These are phyloP conservation scores for Bothrops alternatus DNA, from an alignment of 2,797 vertebrate genomes.

Conservation along the genomic window DNA sequence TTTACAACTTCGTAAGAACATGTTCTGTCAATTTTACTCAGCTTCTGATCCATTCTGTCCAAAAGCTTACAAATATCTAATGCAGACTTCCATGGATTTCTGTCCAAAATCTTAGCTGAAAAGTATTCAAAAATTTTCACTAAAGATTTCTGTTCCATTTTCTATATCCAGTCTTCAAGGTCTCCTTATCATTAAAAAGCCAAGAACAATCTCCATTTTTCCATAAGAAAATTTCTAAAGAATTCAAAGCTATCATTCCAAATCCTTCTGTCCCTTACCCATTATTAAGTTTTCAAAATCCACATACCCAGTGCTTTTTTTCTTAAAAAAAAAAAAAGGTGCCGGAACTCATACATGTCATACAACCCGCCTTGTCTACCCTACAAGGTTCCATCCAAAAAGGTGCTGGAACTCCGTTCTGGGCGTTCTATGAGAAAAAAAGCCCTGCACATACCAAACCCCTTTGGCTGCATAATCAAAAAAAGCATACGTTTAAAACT, in stretches of 20 bases:
- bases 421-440: no score
- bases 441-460: not conserved
- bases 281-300: not conserved
- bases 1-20: not conserved
- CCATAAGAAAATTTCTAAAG: not conserved
- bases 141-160: not conserved
- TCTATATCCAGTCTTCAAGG: not conserved
- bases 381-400: no score
- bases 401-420: no score
- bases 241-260: not conserved
- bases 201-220: not conserved
- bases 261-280: not conserved
- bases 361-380: no score
- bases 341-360: no score
- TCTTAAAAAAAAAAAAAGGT: no score
- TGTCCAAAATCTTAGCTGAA: not conserved
- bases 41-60: not conserved
- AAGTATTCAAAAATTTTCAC: not conserved
- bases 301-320: not conserved
- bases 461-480: not conserved
- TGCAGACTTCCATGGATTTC: conserved; percentile 2
- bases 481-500: not conserved
- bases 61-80: conserved; percentile 7
- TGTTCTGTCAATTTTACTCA: not conserved
- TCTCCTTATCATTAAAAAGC: not conserved